Conservation (phyloP, 2,113 vertebrate genomes). For the Otolemur garnettii region DNA sequence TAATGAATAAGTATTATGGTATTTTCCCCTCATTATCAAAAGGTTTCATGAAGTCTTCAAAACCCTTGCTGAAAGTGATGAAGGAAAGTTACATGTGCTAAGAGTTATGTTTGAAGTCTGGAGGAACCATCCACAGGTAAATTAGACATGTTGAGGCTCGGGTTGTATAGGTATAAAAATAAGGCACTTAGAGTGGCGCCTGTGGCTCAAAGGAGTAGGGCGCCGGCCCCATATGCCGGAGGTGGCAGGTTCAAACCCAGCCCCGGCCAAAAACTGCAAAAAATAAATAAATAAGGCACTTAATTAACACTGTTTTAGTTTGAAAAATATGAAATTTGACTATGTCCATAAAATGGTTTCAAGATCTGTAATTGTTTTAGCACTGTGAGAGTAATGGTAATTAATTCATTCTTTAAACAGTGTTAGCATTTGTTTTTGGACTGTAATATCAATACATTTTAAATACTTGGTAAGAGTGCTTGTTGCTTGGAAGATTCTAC, state of each 20-base stretch:
- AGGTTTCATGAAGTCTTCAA: slow-evolving; percentile 99
- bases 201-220: no score
- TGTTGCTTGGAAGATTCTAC: not conserved
- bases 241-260: no score
- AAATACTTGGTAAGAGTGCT: slow-evolving; percentile 11
- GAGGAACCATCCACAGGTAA: slow-evolving; percentile 98
- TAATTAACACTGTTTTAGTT: not conserved
- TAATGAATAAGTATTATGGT: slow-evolving; percentile 40
- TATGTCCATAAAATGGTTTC: not conserved
- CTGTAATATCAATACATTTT: not conserved
- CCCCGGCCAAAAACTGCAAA: no score
- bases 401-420: slow-evolving; percentile 3
- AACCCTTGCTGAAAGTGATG: slow-evolving; percentile 94
- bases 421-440: slow-evolving; percentile 7
- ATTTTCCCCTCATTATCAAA: slow-evolving; percentile 39
- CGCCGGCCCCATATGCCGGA: no score
- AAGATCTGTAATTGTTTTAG: not conserved
- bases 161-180: not conserved
- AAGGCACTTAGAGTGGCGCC: not conserved
- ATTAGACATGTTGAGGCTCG: not conserved
- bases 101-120: slow-evolving; percentile 96
- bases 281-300: no score
- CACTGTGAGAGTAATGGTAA: not conserved
- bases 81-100: slow-evolving; percentile 97
- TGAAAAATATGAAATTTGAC: slow-evolving; percentile 37